Evolutionary conservation across 2,797 vertebrate genomes (phyloP).

Genomic region (Chiroxiphia lanceolata): DNA sequence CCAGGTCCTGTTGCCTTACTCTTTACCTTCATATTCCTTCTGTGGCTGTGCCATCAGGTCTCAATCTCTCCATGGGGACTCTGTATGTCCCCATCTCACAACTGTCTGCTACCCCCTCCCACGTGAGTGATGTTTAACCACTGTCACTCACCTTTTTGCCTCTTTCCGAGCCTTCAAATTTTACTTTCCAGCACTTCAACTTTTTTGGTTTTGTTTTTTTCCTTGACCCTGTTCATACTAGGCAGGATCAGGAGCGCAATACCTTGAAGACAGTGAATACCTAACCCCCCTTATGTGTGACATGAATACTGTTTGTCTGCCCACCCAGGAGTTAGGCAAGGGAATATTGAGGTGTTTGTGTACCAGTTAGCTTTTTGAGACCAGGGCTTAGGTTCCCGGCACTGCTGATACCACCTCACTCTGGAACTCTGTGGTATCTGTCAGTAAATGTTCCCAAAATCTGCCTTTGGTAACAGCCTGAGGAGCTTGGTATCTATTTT

Average conservation of each 20-base stretch:
- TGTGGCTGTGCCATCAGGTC: not conserved
- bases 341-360: not conserved
- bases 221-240: not conserved
- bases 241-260: not conserved
- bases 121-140: not conserved
- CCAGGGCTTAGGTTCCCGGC: not conserved
- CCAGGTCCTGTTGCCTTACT: not conserved
- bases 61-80: not conserved
- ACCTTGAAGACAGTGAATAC: not conserved
- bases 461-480: not conserved
- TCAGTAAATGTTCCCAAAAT: not conserved
- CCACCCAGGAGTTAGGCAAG: not conserved
- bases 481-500: not conserved
- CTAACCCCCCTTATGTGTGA: not conserved
- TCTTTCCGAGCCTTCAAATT: not conserved
- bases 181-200: not conserved
- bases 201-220: not conserved
- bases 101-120: not conserved
- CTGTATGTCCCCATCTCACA: not conserved
- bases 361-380: not conserved
- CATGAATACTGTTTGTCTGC: not conserved
- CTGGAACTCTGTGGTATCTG: not conserved
- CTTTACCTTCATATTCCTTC: not conserved
- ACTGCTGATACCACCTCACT: not conserved
- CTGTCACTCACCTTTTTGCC: not conserved